Evolutionary conservation across 1,140 invertebrate species (phyloP).

Genomic region (Drosophila rhopaloa): DNA sequence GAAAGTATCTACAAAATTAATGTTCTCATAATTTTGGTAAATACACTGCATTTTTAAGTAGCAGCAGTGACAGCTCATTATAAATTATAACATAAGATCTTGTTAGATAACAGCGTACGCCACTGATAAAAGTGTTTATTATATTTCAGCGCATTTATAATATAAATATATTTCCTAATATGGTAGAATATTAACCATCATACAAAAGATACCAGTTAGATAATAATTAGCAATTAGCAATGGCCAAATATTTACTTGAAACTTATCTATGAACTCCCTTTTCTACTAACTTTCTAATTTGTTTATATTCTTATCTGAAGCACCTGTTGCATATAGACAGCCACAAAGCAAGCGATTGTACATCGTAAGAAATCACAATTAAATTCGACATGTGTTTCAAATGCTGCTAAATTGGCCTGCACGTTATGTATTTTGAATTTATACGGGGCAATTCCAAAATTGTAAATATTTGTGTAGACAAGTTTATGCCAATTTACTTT

Average conservation of each 20-base stretch:
- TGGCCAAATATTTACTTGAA: not conserved
- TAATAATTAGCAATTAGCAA: not conserved
- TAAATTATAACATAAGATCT: too few relatives aligned
- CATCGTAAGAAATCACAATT: not conserved
- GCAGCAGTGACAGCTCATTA: too few relatives aligned
- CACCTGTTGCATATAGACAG: not conserved
- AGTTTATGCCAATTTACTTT: slow-evolving; percentile 20
- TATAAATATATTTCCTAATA: too few relatives aligned
- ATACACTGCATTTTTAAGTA: too few relatives aligned
- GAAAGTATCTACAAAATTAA: too few relatives aligned
- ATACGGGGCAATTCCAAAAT: slow-evolving; percentile 17
- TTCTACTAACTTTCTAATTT: not conserved
- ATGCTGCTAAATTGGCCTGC: not conserved
- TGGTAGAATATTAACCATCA: too few relatives aligned
- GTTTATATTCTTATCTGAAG: not conserved
- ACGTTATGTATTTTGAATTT: not conserved
- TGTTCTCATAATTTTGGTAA: too few relatives aligned
- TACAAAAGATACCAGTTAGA: too few relatives aligned
- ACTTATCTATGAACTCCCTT: slow-evolving; percentile 1
- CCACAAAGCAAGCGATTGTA: not conserved
- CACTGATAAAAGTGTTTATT: not conserved
- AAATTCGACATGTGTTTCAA: slow-evolving; percentile 2
- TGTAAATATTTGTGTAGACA: slow-evolving; percentile 50
- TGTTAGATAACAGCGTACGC: not conserved
- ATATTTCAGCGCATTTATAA: too few relatives aligned